Evolutionary conservation across 2,797 vertebrate species (phyloP), one percentile per base, ranked within the genome.

Genomic region (Pangasius krempfi): DNA sequence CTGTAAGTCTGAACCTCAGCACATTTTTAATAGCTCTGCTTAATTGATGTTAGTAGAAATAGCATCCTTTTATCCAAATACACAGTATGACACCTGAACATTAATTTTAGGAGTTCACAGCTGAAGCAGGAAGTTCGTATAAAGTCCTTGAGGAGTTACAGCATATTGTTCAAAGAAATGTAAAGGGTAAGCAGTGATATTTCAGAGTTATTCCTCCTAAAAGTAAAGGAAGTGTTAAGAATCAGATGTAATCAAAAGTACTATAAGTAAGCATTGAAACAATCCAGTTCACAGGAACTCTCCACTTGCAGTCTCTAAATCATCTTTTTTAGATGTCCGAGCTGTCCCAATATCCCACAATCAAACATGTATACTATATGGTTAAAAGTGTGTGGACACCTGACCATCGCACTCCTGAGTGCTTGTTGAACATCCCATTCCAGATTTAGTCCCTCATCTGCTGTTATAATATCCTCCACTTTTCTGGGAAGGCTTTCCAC

Each of bases 241-340:
- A 64, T 84, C 81, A 89, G 90, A 93, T 88, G 87, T 93, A 94
- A 94, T 94, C 88, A 88, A 90, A 84, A 70, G 52, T 25, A 37
- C 18, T 75, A 85, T 64, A 37, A 70, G 62, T 18, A 40, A 12
- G 10, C 25, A 60, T 12, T 16, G 25, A 88, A 94, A 92, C 85
- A 75, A 60, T 86, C 72, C 54, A 84, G 81, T 37, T 86, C 54
- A 64, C 86, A 89, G 72, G 37, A 88, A 81, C 18, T n/a, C 44
- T 83, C 37, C n/a, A 18, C 27, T 58, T 80, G 5, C 20, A 64
- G n/a, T 30, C 30, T 68, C 3, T 1, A 56, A 40, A 70, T 70
- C 6, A 4, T 73, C 5, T 40, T 72, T 85, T n/a, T n/a, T 5
- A 14, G 20, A 25, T 14, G 47, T 50, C n/a, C 12, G 33, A 37